Evolutionary conservation across 2,888 invertebrate species (phyloP).

Genomic region (Polyploca ridens): DNA sequence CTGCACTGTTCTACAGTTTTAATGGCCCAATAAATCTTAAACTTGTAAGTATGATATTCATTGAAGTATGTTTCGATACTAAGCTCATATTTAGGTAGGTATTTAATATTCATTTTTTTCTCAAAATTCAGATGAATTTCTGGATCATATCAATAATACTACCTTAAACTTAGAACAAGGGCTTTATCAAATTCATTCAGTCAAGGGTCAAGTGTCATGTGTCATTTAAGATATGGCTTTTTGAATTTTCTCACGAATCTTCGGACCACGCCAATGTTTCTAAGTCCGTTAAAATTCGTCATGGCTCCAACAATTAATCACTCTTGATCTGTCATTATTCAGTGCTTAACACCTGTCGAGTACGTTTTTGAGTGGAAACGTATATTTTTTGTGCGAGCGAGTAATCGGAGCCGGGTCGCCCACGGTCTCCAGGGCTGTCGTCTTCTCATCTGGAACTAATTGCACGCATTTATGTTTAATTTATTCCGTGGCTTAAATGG

Average conservation of each 20-base stretch:
- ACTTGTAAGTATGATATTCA: background rate
- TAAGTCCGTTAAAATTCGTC: background rate
- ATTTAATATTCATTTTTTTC: background rate
- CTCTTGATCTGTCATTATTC: conserved; percentile 5
- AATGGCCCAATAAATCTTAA: background rate
- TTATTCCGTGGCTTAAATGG: background rate
- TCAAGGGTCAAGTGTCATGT: too few species aligned
- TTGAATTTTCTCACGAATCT: background rate
- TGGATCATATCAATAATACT: too few species aligned
- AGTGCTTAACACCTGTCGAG: conserved; percentile 12
- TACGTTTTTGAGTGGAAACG: conserved; percentile 9
- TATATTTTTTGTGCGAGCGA: conserved; percentile 8
- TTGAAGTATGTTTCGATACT: background rate
- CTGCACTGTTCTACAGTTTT: background rate
- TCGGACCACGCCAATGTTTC: background rate
- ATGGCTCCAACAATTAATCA: background rate
- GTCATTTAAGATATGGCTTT: too few species aligned
- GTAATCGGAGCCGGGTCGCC: conserved; percentile 14
- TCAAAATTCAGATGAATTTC: background rate
- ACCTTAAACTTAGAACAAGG: background rate
- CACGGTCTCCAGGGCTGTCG: background rate
- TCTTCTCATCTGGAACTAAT: background rate
- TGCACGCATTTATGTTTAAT: background rate
- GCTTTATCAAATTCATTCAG: too few species aligned
- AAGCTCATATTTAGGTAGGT: background rate